Evolutionary conservation across 2,888 invertebrate genomes (phyloP).

Genomic region (Euphydryas editha): DNA sequence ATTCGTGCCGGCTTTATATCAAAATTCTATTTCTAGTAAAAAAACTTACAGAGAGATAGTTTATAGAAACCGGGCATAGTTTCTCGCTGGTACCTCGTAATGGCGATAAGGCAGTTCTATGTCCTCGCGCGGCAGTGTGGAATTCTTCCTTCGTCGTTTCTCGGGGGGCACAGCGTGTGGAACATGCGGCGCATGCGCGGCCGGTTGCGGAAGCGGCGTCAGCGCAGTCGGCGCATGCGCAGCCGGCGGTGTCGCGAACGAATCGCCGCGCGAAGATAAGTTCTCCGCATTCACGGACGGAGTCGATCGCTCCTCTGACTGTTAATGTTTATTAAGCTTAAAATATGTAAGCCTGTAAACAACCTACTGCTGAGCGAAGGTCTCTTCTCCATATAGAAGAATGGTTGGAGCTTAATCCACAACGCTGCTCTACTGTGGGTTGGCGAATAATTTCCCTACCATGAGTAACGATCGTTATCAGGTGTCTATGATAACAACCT

Average conservation of each 20-base stretch:
- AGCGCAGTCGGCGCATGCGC: constrained; percentile 60
- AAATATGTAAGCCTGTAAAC: too few relatives aligned
- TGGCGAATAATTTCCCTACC: too few relatives aligned
- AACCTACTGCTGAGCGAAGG: too few relatives aligned
- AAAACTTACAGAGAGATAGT: too few relatives aligned
- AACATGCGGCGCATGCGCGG: constrained; percentile 51
- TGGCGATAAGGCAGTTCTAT: constrained; percentile 70
- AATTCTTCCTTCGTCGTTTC: constrained; percentile 70
- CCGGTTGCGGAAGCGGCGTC: constrained; percentile 56
- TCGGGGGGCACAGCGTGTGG: constrained; percentile 61
- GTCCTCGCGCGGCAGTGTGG: constrained; percentile 69
- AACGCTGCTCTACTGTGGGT: too few relatives aligned
- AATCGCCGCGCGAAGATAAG: constrained; percentile 69
- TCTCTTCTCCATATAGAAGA: too few relatives aligned
- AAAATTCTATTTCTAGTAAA: too few relatives aligned
- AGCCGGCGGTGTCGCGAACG: constrained; percentile 73
- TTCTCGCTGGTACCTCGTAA: constrained; percentile 64
- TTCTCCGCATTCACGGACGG: constrained; percentile 79
- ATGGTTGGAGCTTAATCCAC: too few relatives aligned
- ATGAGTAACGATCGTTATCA: too few relatives aligned
- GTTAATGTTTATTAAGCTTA: constrained; percentile 25
- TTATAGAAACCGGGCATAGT: background rate
- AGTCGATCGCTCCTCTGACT: constrained; percentile 78
- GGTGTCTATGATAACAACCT: too few relatives aligned
- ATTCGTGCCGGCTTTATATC: too few relatives aligned